Conservation (phyloP, 1,140 invertebrate genomes). For the Ctenoplectra terminalis region DNA sequence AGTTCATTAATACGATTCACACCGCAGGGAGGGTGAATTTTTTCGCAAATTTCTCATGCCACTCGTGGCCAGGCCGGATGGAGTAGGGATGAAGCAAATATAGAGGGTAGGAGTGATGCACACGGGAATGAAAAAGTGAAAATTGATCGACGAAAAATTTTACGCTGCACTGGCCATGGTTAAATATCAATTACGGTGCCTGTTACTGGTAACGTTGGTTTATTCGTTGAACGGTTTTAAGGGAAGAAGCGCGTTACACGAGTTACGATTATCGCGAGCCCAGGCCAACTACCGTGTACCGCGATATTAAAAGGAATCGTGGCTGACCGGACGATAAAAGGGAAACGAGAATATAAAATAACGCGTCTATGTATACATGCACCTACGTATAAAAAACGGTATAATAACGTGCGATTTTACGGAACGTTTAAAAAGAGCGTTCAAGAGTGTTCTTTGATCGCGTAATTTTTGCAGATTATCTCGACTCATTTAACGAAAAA, state of each 20-base stretch:
- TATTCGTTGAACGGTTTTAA: not conserved
- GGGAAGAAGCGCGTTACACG: not conserved
- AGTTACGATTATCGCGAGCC: not conserved
- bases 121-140: not conserved
- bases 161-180: not conserved
- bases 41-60: constrained; percentile 11
- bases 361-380: not conserved
- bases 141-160: constrained; percentile 24
- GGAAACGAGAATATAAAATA: not conserved
- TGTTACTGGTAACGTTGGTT: constrained; percentile 12
- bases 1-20: constrained; percentile 22
- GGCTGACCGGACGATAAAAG: not conserved
- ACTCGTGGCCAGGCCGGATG: not conserved
- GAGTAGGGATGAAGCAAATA: not conserved
- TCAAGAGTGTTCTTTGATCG: not conserved
- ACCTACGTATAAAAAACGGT: not conserved
- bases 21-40: not conserved
- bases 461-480: not conserved
- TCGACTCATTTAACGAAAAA: not conserved
- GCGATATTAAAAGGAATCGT: constrained; percentile 4
- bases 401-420: not conserved
- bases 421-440: not conserved
- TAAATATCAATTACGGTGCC: constrained; percentile 33
- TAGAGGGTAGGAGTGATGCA: not conserved
- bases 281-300: no score